Evolutionary conservation across 2,797 vertebrate genomes (phyloP), one percentile per base, ranked within the genome.

Genomic region (Phoxinus dragarum): DNA sequence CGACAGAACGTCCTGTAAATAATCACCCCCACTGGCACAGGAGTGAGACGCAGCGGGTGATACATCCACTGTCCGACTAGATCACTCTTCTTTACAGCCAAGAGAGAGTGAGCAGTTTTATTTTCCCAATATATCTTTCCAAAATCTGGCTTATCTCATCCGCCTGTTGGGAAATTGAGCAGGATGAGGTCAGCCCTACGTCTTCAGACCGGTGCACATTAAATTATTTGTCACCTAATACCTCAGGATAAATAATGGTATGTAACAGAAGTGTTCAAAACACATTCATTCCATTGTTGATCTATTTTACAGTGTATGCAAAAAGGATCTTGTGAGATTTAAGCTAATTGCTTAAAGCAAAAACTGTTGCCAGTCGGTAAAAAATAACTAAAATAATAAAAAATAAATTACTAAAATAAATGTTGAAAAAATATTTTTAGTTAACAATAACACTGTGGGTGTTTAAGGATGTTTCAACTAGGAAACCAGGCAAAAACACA

Each of bases 1-100:
- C 78, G 89, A 93, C 94, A 94, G 92, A 92, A 84, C 38, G 52
- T 84, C 87, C 90, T 93, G 95, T 96, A 95, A 96, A 95, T 96
- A 95, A 96, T 94, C 94, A 93, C 93, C 92, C 72, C 3, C 79
- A 81, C 86, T 91, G 92, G 90, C 79, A 66, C 89, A 90, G 89
- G 93, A 92, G 94, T 90, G 92, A 92, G 90, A 87, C 82, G 75
- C 84, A 88, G 69, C 66, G 66, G 42, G 87, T 89, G 88, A 90
- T 92, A 92, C 92, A 90, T 93, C 91, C 91, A 82, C 69, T 47
- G 68, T 90, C 87, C 85, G 68, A 90, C 90, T 85, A 90, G 90
- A 94, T 94, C 93, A 91, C 91, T 93, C 93, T 92, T 93, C 91
- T 91, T 94, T 85, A 90, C 89, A 76, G 92, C 92, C 91, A 88